Conservation (phyloP, 2,113 vertebrate genomes). For the Engraulis encrasicolus region DNA sequence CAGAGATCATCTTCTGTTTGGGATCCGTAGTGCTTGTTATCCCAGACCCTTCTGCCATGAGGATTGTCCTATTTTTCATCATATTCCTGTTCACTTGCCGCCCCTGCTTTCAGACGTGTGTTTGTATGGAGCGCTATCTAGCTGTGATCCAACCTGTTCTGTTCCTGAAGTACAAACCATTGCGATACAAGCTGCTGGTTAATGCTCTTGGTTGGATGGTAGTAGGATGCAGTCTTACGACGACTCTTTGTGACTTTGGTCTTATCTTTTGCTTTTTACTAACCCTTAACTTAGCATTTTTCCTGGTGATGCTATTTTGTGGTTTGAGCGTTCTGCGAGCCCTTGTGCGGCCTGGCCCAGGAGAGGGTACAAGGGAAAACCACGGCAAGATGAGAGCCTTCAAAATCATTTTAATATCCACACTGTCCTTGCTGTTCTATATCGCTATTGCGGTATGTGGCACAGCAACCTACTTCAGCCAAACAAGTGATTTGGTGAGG, state of each 20-base stretch:
- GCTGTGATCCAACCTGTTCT: conserved; percentile 47
- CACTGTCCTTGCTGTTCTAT: too few species aligned
- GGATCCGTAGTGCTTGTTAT: not conserved
- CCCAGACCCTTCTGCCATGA: conserved; percentile 13
- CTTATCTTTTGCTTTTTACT: too few species aligned
- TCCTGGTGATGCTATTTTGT: conserved; percentile 39
- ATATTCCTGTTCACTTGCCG: conserved; percentile 23
- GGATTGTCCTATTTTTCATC: conserved; percentile 38
- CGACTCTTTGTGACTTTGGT: too few species aligned
- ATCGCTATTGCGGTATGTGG: too few species aligned
- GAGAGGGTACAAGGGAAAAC: not conserved
- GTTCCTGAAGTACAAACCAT: conserved; percentile 39
- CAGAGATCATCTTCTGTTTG: conserved; percentile 30
- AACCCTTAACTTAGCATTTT: not conserved
- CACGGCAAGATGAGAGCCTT: conserved; percentile 22
- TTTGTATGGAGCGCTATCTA: conserved; percentile 48
- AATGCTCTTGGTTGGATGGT: conserved; percentile 8
- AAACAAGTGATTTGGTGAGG: too few species aligned
- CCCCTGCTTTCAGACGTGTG: conserved; percentile 41
- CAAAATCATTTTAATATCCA: not conserved
- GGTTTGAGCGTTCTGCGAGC: conserved; percentile 32
- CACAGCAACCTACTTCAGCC: too few species aligned
- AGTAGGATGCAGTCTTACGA: too few species aligned
- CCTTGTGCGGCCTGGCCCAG: not conserved
- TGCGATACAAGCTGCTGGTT: conserved; percentile 45